phyloP scores from a whole-genome alignment of 1,140 invertebrate species.

The Bombus superbus region DNA sequence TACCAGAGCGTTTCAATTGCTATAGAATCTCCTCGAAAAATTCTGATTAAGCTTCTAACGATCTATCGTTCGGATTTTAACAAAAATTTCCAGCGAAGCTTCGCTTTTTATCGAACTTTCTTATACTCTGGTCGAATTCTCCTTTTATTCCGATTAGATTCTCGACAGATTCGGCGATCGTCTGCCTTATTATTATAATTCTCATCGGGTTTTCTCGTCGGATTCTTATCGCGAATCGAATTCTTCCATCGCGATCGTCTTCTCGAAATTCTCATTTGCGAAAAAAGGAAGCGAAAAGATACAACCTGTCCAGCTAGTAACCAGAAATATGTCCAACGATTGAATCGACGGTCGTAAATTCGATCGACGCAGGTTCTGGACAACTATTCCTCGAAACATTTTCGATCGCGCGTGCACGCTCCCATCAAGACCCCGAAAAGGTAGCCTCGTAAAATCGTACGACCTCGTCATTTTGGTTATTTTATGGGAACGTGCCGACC shows the following conservation, averaged over 20 bases:
- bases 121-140: background rate
- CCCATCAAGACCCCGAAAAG: background rate
- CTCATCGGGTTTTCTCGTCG: too few relatives aligned
- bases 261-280: background rate
- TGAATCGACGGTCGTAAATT: background rate
- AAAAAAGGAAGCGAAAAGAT: background rate
- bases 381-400: background rate
- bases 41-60: background rate
- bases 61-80: background rate
- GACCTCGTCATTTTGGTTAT: slow-evolving; percentile 2
- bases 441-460: slow-evolving; percentile 23
- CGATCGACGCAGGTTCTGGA: background rate
- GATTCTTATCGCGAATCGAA: too few relatives aligned
- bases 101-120: too few relatives aligned
- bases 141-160: too few relatives aligned
- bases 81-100: background rate
- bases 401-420: background rate
- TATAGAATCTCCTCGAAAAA: background rate
- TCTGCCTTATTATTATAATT: too few relatives aligned
- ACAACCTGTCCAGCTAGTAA: background rate
- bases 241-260: background rate
- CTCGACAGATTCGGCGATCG: too few relatives aligned
- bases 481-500: background rate
- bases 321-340: background rate
- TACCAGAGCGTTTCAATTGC: background rate